Percentiles rank a stretch among this genome's conserved stretches.
Conservation (phyloP, 2,113 vertebrate genomes). For the Harpagus bidentatus region DNA sequence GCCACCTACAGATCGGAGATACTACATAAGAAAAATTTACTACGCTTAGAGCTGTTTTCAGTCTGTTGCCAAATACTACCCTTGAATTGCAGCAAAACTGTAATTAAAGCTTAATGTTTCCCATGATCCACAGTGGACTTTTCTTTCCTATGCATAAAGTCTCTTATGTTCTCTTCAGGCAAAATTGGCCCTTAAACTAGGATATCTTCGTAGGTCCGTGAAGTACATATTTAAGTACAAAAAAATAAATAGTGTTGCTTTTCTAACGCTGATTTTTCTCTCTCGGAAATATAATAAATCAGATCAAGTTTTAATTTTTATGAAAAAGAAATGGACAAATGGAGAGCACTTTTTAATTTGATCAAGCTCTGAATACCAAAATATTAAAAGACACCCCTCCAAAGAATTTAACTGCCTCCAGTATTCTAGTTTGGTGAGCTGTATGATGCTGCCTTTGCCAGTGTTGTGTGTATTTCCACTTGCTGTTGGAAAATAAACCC, state of each 20-base stretch:
- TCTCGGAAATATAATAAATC: constrained; percentile 7
- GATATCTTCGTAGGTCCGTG: not conserved
- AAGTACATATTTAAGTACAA: not conserved
- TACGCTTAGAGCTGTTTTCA: not conserved
- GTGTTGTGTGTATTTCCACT: not conserved
- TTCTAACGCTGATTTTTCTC: not conserved
- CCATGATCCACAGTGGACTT: constrained; percentile 42
- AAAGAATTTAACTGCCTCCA: not conserved
- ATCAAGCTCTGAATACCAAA: not conserved
- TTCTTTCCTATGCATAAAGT: constrained; percentile 37
- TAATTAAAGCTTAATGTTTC: constrained; percentile 32
- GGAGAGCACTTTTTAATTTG: not conserved
- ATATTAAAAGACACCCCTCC: not conserved
- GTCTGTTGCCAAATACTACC: not conserved
- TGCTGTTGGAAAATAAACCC: not conserved
- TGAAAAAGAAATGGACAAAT: not conserved
- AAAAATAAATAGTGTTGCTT: not conserved
- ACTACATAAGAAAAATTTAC: not conserved
- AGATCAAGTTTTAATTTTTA: not conserved
- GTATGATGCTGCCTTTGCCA: not conserved
- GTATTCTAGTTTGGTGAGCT: not conserved
- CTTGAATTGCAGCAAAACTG: constrained; percentile 7
- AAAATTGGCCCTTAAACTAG: constrained; percentile 16
- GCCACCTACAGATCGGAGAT: constrained; percentile 4
- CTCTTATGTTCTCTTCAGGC: constrained; percentile 23